Conservation (phyloP, 2,797 vertebrate genomes). For the Mus spretus region DNA sequence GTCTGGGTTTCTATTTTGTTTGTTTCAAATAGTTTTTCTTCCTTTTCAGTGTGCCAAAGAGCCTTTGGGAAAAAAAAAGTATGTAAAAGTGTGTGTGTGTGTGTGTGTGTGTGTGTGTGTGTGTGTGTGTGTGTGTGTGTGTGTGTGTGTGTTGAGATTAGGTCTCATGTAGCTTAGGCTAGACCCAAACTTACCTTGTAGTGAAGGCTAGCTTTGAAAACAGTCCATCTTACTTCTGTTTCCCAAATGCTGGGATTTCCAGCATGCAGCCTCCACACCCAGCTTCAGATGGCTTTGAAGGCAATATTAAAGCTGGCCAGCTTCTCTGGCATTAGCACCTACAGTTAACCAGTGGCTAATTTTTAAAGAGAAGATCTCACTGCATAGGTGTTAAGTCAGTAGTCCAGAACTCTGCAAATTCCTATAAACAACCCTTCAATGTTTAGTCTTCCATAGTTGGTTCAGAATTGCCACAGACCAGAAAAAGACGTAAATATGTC, state of each 20-base stretch:
- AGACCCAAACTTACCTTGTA: not conserved
- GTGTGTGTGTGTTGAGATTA: not conserved
- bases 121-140: not conserved
- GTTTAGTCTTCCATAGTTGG: not conserved
- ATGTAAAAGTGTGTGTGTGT: not conserved
- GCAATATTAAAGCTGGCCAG: not conserved
- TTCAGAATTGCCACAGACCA: not conserved
- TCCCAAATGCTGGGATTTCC: not conserved
- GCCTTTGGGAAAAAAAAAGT: not conserved
- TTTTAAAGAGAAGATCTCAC: not conserved
- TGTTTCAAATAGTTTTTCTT: not conserved
- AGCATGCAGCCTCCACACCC: not conserved
- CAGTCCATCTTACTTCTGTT: not conserved
- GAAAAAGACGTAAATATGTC: not conserved
- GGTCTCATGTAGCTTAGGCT: not conserved
- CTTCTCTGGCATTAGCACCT: not conserved
- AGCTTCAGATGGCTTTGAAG: not conserved
- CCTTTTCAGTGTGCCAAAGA: not conserved
- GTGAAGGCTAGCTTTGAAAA: not conserved
- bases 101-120: not conserved
- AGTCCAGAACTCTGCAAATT: not conserved
- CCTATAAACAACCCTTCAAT: not conserved
- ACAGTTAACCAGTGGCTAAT: not conserved
- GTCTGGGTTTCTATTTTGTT: not conserved
- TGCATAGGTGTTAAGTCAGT: not conserved